Evolutionary conservation across 2,113 vertebrate genomes (phyloP).

Genomic region (Callipepla squamata): DNA sequence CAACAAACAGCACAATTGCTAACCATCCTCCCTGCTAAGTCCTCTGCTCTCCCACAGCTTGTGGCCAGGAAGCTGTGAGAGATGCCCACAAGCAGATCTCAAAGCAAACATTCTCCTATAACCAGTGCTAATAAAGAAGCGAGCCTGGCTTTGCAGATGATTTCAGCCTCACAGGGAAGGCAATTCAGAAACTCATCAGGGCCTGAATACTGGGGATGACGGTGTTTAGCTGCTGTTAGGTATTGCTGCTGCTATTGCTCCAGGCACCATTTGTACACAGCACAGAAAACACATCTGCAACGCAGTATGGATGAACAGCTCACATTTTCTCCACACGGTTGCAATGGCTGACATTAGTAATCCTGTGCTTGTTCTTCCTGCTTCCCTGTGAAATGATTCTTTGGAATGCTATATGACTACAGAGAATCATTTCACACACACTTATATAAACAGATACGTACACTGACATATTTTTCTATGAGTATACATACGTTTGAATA

Average conservation of each 20-base stretch:
- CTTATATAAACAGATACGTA: accelerated
- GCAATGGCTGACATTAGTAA: background rate
- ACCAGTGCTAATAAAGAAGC: background rate
- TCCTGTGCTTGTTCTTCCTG: background rate
- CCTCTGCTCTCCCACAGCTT: background rate
- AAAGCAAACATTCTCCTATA: background rate
- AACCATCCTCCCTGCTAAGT: background rate
- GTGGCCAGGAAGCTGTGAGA: background rate
- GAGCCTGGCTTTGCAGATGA: background rate
- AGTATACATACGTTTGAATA: background rate
- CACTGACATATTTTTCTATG: background rate
- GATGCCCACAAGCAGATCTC: background rate
- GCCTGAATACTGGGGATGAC: background rate
- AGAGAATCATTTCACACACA: background rate
- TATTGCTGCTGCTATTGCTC: background rate
- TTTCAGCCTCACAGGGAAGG: background rate
- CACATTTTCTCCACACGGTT: background rate
- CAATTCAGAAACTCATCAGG: background rate
- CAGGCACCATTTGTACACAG: background rate
- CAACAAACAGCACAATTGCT: background rate
- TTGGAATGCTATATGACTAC: background rate
- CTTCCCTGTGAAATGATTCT: background rate
- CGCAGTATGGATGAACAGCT: background rate
- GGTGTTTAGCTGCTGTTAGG: background rate
- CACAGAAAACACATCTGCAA: background rate